Conservation (phyloP, 1,140 invertebrate genomes). For the Drosophila asahinai region DNA sequence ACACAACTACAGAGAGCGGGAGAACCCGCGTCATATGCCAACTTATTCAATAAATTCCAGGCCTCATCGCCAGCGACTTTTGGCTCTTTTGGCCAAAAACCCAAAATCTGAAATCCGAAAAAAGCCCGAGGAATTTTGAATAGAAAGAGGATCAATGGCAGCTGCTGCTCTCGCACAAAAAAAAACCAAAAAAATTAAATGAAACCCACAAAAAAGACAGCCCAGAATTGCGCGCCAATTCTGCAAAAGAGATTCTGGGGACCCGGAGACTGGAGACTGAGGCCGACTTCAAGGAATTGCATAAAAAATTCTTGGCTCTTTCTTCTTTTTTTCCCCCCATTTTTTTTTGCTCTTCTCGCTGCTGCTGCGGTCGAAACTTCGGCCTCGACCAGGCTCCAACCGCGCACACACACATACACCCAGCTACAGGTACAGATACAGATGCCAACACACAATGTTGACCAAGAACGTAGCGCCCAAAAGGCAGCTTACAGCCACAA, state of each 20-base stretch:
- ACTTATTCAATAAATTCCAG: conserved; percentile 66
- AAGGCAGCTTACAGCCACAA: conserved; percentile 56
- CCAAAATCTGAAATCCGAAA: conserved; percentile 44
- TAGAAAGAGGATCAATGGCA: conserved; percentile 55
- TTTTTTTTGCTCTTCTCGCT: conserved; percentile 27
- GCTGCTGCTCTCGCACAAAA: conserved; percentile 37
- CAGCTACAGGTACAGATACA: conserved; percentile 18
- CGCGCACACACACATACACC: conserved; percentile 21
- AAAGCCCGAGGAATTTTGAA: conserved; percentile 50
- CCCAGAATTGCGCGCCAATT: conserved; percentile 75
- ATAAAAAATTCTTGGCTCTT: conserved; percentile 64
- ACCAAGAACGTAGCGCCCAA: conserved; percentile 72
- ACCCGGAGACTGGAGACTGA: conserved; percentile 53
- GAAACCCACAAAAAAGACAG: conserved; percentile 17
- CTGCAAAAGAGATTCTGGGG: conserved; percentile 56
- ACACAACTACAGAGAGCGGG: conserved; percentile 14
- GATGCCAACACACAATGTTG: conserved; percentile 56
- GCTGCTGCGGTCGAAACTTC: conserved; percentile 57
- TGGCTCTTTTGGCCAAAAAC: conserved; percentile 31
- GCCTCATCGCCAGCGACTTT: conserved; percentile 50
- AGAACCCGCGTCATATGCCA: conserved; percentile 43
- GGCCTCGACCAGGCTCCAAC: conserved; percentile 73
- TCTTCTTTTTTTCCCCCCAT: conserved; percentile 33
- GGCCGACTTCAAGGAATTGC: conserved; percentile 79
- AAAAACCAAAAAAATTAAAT: conserved; percentile 14